These are phyloP conservation scores for Tribolium castaneum DNA, from an alignment of 1,140 invertebrate genomes.

Conservation along the genomic window DNA sequence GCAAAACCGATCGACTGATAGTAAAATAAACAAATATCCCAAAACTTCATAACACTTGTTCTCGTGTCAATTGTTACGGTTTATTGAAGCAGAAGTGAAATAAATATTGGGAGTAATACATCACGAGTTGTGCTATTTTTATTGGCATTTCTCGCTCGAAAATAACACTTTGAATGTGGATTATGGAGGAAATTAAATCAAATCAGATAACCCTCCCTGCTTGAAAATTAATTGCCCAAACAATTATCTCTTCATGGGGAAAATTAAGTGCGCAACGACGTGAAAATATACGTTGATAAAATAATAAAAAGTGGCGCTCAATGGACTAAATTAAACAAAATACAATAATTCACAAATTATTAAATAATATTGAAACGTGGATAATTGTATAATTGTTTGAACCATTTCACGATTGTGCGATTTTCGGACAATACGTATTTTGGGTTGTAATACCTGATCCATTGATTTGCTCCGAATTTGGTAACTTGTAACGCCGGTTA, in stretches of 20 bases:
- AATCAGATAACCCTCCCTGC: neutral
- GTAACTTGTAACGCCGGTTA: no score
- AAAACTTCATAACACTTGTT: neutral
- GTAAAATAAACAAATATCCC: neutral
- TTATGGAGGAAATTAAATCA: neutral
- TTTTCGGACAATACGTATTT: neutral
- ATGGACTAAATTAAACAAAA: neutral
- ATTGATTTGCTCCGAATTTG: no score
- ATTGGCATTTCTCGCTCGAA: neutral
- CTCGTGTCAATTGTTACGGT: neutral
- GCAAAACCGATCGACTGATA: neutral
- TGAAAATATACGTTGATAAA: neutral
- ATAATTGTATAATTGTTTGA: neutral
- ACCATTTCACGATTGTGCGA: no score
- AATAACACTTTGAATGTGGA: neutral
- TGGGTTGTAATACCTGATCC: neutral
- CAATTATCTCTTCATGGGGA: neutral
- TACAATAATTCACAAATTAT: neutral
- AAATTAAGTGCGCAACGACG: neutral
- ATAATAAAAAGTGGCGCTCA: neutral
- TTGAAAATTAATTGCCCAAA: neutral
- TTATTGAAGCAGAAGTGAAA: neutral
- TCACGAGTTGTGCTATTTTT: no score
- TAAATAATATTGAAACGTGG: neutral
- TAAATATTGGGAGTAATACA: no score